Percentiles rank a stretch among this genome's conserved stretches.
phyloP scores from a whole-genome alignment of 2,113 vertebrate species.

The Vanacampus margaritifer region DNA sequence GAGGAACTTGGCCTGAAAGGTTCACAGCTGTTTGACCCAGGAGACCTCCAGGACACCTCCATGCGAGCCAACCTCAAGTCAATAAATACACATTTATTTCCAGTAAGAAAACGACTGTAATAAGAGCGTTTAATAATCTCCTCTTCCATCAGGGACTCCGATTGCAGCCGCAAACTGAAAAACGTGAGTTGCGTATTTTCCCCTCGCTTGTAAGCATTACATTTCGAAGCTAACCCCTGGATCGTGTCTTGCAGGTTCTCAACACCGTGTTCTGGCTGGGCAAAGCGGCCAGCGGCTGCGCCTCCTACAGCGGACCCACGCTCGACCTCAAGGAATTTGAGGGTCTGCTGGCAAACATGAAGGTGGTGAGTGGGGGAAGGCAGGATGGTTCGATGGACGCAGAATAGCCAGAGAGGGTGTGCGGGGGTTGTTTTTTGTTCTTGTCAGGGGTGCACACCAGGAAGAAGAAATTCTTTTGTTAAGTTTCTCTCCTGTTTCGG shows the following conservation, averaged over 20 bases:
- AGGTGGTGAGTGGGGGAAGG: conserved; percentile 75
- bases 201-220: background rate
- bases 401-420: conserved; percentile 9
- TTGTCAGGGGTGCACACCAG: conserved; percentile 9
- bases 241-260: conserved; percentile 79
- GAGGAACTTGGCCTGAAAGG: conserved; percentile 93
- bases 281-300: conserved; percentile 84
- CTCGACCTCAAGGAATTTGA: conserved; percentile 95
- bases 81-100: conserved; percentile 57
- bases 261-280: conserved; percentile 98
- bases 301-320: conserved; percentile 81
- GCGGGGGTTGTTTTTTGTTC: conserved; percentile 51
- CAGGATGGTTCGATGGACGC: background rate
- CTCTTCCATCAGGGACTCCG: conserved; percentile 75
- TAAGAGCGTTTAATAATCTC: no score
- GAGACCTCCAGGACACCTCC: conserved; percentile 92
- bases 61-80: conserved; percentile 83
- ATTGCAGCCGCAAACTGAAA: conserved; percentile 89
- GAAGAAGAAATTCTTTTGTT: conserved; percentile 64
- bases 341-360: conserved; percentile 90
- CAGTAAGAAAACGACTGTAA: background rate
- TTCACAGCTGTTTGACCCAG: conserved; percentile 95
- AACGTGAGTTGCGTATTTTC: conserved; percentile 79
- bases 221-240: background rate
- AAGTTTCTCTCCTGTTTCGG: background rate